Percentiles rank a stretch among this genome's conserved stretches.
Conservation (phyloP, 2,113 vertebrate species). For the Syngnathoides biaculeatus region DNA sequence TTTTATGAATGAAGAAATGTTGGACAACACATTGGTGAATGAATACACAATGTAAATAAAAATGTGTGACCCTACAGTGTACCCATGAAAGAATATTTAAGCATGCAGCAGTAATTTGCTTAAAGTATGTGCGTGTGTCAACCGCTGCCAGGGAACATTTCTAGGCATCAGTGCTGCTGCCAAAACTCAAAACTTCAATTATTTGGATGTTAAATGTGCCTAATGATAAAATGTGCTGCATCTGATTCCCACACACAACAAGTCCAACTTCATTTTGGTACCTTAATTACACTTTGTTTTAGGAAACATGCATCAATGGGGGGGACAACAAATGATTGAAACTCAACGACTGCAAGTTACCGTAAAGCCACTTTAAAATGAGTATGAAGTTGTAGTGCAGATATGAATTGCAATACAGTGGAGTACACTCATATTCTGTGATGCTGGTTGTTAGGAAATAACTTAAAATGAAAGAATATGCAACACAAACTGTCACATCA, state of each 20-base stretch:
- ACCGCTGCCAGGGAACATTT: conserved; percentile 7
- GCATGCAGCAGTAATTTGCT: neutral
- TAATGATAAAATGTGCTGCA: neutral
- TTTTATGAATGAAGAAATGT: neutral
- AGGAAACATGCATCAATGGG: too few relatives aligned
- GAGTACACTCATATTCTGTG: too few relatives aligned
- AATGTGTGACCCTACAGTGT: neutral
- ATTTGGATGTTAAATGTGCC: neutral
- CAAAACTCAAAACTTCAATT: neutral
- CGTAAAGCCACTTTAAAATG: too few relatives aligned
- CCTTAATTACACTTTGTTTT: neutral
- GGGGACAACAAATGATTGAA: too few relatives aligned
- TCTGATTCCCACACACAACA: neutral
- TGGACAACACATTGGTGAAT: neutral
- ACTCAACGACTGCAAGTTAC: too few relatives aligned
- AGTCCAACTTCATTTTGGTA: neutral
- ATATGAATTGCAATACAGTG: too few relatives aligned
- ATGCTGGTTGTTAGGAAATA: too few relatives aligned
- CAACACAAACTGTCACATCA: too few relatives aligned
- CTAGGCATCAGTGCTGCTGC: neutral
- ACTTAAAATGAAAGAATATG: too few relatives aligned
- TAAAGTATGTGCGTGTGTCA: neutral
- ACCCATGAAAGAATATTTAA: neutral
- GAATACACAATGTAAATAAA: too few relatives aligned
- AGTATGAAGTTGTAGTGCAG: too few relatives aligned